Evolutionary conservation across 2,888 invertebrate species (phyloP).

Genomic region (Aspidiotus rigidus): DNA sequence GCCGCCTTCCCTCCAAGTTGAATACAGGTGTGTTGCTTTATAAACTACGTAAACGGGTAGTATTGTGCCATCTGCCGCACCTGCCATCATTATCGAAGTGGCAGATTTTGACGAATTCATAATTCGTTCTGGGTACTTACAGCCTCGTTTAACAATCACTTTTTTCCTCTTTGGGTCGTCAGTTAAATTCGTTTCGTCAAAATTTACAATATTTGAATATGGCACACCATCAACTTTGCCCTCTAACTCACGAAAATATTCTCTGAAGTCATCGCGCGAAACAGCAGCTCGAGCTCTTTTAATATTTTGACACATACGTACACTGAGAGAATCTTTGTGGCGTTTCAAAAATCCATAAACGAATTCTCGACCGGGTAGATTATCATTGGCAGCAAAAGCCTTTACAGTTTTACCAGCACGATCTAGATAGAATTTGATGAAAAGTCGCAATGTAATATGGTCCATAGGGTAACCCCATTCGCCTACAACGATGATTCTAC

Average conservation of each 20-base stretch:
- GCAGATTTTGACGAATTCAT: slow-evolving; percentile 31
- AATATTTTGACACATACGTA: slow-evolving; percentile 34
- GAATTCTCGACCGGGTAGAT: slow-evolving; percentile 35
- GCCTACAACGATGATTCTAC: slow-evolving; percentile 11
- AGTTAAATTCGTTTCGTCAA: slow-evolving; percentile 32
- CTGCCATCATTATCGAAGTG: slow-evolving; percentile 36
- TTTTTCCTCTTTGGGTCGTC: slow-evolving; percentile 32
- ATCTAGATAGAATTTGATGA: slow-evolving; percentile 38
- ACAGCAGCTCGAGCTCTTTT: slow-evolving; percentile 27
- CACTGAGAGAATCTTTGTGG: slow-evolving; percentile 13
- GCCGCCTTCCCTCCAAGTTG: slow-evolving; percentile 35
- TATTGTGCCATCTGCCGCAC: slow-evolving; percentile 35
- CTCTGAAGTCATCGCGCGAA: slow-evolving; percentile 18
- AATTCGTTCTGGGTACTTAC: slow-evolving; percentile 12
- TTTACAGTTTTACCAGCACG: slow-evolving; percentile 35
- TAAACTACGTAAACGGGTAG: slow-evolving; percentile 37
- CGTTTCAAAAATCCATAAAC: slow-evolving; percentile 28
- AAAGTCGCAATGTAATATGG: slow-evolving; percentile 28
- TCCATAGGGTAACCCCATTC: slow-evolving; percentile 30
- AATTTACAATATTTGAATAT: slow-evolving; percentile 24
- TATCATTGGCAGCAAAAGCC: slow-evolving; percentile 36
- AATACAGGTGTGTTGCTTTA: slow-evolving; percentile 35
- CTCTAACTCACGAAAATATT: slow-evolving; percentile 28
- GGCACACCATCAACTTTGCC: slow-evolving; percentile 22
- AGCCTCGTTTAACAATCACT: slow-evolving; percentile 27